These are phyloP conservation scores for Pseudococcus longispinus DNA, from an alignment of 2,888 invertebrate genomes.

Conservation along the genomic window DNA sequence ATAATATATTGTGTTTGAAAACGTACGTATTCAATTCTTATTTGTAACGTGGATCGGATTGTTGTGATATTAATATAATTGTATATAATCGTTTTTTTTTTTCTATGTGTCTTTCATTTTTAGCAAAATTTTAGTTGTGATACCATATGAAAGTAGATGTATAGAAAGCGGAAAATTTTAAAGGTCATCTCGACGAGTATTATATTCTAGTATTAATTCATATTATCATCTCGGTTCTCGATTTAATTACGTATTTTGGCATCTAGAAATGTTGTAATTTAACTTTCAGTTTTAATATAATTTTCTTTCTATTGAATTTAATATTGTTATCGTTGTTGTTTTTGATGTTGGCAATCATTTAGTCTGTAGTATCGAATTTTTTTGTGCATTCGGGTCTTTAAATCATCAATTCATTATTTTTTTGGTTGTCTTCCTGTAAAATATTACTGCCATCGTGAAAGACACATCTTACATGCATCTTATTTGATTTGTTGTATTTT, in stretches of 20 bases:
- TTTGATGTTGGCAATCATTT: not conserved
- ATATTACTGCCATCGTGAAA: not conserved
- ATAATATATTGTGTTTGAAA: not conserved
- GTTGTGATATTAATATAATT: slow-evolving; percentile 38
- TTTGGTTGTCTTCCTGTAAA: not conserved
- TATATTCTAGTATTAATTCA: slow-evolving; percentile 24
- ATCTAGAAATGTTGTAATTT: not conserved
- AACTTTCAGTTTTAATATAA: slow-evolving; percentile 10
- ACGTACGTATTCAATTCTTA: not conserved
- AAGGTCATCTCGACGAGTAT: not conserved
- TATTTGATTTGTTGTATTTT: not conserved
- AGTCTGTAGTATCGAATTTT: not conserved
- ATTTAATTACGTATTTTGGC: not conserved
- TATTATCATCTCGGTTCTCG: not conserved
- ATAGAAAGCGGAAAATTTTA: not conserved
- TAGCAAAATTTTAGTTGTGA: not conserved
- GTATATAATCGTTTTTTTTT: slow-evolving; percentile 25
- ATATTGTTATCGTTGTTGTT: not conserved
- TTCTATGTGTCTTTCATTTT: not conserved
- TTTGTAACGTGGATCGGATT: slow-evolving; percentile 21
- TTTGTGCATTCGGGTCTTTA: not conserved
- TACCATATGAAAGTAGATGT: not conserved
- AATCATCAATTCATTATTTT: not conserved
- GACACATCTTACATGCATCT: not conserved
- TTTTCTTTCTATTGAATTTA: not conserved